These are phyloP conservation scores for Hypolimnas misippus DNA, from an alignment of 2,888 invertebrate genomes.

Conservation along the genomic window DNA sequence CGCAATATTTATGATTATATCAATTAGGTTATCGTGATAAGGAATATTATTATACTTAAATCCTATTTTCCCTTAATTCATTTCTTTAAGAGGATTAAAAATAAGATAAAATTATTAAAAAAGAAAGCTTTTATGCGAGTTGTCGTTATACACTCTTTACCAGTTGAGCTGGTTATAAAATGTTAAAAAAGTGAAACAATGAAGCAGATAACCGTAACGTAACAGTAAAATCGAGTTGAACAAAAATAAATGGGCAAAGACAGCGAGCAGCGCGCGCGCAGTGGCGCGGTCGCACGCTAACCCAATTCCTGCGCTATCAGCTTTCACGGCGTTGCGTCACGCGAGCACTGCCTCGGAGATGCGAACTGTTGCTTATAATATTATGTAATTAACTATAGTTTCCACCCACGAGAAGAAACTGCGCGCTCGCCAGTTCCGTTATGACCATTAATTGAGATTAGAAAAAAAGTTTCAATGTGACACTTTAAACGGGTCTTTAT, in stretches of 20 bases:
- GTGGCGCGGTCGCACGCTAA: conserved; percentile 51
- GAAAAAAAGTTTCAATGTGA: conserved; percentile 5
- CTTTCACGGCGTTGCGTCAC: conserved; percentile 79
- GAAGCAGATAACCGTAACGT: conserved; percentile 42
- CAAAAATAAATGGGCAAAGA: conserved; percentile 47
- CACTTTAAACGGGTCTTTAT: not conserved
- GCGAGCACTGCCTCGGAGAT: conserved; percentile 29
- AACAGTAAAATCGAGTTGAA: conserved; percentile 45
- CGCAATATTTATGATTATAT: too few species aligned
- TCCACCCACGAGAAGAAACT: conserved; percentile 29
- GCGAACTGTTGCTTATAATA: conserved; percentile 36
- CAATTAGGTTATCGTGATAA: too few species aligned
- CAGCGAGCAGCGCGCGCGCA: conserved; percentile 48
- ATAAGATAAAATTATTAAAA: too few species aligned
- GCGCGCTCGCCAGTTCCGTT: conserved; percentile 14
- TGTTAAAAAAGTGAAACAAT: conserved; percentile 38
- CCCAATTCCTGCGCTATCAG: conserved; percentile 73
- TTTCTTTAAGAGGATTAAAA: too few species aligned
- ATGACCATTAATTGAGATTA: conserved; percentile 11
- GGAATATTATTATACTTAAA: not conserved
- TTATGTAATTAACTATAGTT: conserved; percentile 37
- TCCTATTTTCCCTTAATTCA: too few species aligned
- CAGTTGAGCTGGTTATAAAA: conserved; percentile 17
- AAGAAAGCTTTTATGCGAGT: not conserved
- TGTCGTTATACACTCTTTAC: not conserved